Conservation (phyloP, 2,113 vertebrate genomes). For the Hassar affinis region DNA sequence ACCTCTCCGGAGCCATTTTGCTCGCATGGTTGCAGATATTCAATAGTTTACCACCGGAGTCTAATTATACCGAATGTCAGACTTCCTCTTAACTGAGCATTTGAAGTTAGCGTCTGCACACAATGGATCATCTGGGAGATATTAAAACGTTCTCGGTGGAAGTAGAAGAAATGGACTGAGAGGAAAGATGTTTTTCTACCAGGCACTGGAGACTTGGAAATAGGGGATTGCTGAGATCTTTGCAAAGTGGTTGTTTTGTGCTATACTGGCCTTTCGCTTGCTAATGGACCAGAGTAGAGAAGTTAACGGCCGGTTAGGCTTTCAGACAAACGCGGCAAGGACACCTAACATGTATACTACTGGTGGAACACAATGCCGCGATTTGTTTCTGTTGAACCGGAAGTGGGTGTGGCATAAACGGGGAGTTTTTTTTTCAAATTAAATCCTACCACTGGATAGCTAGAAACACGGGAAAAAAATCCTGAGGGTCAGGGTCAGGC, state of each 20-base stretch:
- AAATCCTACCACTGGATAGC: background rate
- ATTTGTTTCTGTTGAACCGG: background rate
- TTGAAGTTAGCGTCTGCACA: conserved; percentile 53
- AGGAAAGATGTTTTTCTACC: conserved; percentile 65
- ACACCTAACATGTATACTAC: background rate
- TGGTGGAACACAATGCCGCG: background rate
- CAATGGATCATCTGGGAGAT: conserved; percentile 63
- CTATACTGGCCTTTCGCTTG: conserved; percentile 59
- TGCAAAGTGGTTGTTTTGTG: conserved; percentile 62
- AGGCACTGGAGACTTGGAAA: conserved; percentile 57
- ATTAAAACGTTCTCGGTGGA: conserved; percentile 59
- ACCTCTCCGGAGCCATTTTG: conserved; percentile 58
- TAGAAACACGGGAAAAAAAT: background rate
- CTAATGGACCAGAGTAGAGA: conserved; percentile 58
- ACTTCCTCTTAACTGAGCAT: conserved; percentile 54
- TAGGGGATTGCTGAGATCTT: conserved; percentile 49
- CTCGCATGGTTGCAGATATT: conserved; percentile 54
- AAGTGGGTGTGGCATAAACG: background rate
- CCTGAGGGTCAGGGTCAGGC: too few species aligned
- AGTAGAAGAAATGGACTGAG: conserved; percentile 53
- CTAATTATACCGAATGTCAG: conserved; percentile 64
- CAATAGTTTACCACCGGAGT: conserved; percentile 62
- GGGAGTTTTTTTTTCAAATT: background rate
- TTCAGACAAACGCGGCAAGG: conserved; percentile 42
- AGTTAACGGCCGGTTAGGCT: conserved; percentile 61